Conservation (phyloP, 2,113 vertebrate genomes). For the Archilochus colubris region DNA sequence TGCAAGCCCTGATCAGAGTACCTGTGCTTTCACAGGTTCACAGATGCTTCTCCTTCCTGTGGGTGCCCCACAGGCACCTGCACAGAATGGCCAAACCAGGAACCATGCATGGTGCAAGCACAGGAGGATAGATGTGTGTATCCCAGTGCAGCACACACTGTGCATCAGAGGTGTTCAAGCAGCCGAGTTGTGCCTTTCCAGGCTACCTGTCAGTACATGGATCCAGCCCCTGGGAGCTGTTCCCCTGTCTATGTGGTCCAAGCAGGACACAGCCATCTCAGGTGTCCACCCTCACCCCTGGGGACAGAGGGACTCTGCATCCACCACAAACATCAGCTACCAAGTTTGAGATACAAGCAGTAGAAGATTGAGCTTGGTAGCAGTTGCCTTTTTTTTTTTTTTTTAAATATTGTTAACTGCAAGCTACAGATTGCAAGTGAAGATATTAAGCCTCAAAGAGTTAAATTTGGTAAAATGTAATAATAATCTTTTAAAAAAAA, state of each 20-base stretch:
- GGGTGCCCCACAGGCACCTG: no score
- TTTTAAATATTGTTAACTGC: neutral
- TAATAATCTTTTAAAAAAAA: neutral
- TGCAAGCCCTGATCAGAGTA: neutral
- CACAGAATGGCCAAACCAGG: neutral
- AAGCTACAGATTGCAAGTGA: neutral
- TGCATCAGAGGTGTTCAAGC: neutral
- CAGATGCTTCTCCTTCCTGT: neutral
- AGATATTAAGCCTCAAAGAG: neutral
- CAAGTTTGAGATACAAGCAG: neutral
- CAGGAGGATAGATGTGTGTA: neutral
- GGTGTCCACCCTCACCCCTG: rapidly evolving
- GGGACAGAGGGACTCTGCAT: no score
- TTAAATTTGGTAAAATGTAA: neutral
- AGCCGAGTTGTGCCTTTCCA: neutral
- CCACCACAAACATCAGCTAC: rapidly evolving
- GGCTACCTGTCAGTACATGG: rapidly evolving
- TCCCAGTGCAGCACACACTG: no score
- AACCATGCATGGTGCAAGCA: rapidly evolving
- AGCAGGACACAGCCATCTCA: rapidly evolving
- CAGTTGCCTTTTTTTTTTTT: neutral
- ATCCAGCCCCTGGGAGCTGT: rapidly evolving
- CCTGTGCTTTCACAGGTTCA: neutral
- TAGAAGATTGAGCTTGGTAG: rapidly evolving
- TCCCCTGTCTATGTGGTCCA: neutral